phyloP scores from a whole-genome alignment of 1,140 invertebrate species.

The Leguminivora glycinivorella region DNA sequence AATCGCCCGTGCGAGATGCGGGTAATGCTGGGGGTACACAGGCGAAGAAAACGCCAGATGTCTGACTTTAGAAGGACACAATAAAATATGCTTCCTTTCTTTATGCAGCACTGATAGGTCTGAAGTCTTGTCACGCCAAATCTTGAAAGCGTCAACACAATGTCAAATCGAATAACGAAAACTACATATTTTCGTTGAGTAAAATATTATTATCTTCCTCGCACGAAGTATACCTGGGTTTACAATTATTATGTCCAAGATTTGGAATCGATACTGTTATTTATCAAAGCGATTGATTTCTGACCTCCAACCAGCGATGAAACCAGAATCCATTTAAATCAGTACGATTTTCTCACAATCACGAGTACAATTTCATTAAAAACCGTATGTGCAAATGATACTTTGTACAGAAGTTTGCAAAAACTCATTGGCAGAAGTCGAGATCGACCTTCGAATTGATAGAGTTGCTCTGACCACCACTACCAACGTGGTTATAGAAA shows the following conservation, averaged over 20 bases:
- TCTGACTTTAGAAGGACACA: background rate
- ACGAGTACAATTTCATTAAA: background rate
- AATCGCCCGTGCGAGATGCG: slow-evolving; percentile 18
- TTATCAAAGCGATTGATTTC: too few relatives aligned
- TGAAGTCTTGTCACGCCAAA: too few relatives aligned
- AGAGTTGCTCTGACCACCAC: too few relatives aligned
- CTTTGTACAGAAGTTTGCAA: background rate
- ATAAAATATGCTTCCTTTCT: too few relatives aligned
- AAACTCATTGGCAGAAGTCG: too few relatives aligned
- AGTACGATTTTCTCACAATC: background rate
- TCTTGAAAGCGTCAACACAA: too few relatives aligned
- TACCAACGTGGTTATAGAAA: too few relatives aligned
- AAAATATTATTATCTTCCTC: background rate
- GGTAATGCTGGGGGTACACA: background rate
- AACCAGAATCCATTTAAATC: background rate
- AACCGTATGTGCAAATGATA: background rate
- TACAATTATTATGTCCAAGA: too few relatives aligned
- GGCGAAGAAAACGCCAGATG: background rate
- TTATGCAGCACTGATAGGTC: too few relatives aligned
- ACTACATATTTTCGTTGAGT: background rate
- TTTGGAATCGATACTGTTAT: too few relatives aligned
- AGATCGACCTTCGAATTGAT: too few relatives aligned
- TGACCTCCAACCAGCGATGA: background rate
- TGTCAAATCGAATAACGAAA: background rate
- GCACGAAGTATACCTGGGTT: too few relatives aligned